Evolutionary conservation across 1,140 invertebrate species (phyloP).

Genomic region (Drosophila nasuta): DNA sequence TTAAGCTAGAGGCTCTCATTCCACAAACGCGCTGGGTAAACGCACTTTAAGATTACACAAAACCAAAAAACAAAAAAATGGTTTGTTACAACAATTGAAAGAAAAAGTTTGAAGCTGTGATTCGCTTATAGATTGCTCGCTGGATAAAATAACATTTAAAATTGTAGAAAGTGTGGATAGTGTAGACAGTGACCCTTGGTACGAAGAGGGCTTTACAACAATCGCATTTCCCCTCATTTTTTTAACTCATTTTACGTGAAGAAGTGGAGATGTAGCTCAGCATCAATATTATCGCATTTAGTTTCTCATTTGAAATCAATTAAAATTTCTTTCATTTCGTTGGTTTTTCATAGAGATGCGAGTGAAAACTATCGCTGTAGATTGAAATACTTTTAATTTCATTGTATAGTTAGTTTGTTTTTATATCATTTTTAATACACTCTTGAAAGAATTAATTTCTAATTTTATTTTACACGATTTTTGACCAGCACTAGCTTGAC

Average conservation of each 20-base stretch:
- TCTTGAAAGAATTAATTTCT: too few relatives aligned
- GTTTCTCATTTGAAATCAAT: slow-evolving; percentile 64
- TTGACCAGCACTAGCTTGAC: background rate
- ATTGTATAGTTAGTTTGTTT: background rate
- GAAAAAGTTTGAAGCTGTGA: slow-evolving; percentile 4
- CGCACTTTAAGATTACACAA: background rate
- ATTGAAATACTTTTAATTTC: background rate
- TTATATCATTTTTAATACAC: background rate
- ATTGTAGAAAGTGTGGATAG: slow-evolving; percentile 31
- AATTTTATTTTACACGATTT: background rate
- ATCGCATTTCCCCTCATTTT: slow-evolving; percentile 2
- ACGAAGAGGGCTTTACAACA: slow-evolving; percentile 15
- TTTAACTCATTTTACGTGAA: background rate
- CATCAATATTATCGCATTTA: slow-evolving; percentile 35
- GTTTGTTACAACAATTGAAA: slow-evolving; percentile 1
- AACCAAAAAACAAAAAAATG: too few relatives aligned
- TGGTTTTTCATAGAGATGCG: background rate
- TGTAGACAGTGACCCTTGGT: slow-evolving; percentile 6
- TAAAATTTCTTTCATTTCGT: slow-evolving; percentile 47
- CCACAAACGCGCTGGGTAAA: background rate
- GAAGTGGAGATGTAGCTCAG: slow-evolving; percentile 6
- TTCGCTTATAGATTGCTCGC: background rate
- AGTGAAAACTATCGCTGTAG: background rate
- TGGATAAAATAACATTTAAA: slow-evolving; percentile 12
- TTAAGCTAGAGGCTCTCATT: background rate